Conservation (phyloP, 2,888 invertebrate species). For the Rhaphigaster nebulosa region DNA sequence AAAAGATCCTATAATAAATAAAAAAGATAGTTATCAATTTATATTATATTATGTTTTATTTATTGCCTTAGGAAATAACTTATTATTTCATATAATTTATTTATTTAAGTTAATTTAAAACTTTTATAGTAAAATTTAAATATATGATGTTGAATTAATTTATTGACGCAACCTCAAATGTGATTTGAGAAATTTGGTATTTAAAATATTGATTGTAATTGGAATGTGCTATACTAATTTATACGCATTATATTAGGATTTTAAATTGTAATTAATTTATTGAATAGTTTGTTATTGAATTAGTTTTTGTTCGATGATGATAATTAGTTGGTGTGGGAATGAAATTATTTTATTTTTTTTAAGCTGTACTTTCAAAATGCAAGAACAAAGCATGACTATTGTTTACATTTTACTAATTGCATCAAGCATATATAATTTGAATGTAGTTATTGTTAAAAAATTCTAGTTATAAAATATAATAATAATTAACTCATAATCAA, state of each 20-base stretch:
- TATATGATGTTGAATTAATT: background rate
- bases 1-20: conserved; percentile 39
- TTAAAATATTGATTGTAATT: conserved; percentile 3
- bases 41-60: conserved; percentile 29
- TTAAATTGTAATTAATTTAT: conserved; percentile 36
- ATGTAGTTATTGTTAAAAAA: background rate
- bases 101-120: conserved; percentile 19
- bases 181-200: conserved; percentile 16
- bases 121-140: conserved; percentile 4
- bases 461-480: background rate
- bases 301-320: background rate
- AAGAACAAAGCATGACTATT: conserved; percentile 17
- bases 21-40: conserved; percentile 41
- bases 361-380: background rate
- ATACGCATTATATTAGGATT: background rate
- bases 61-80: background rate
- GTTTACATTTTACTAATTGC: conserved; percentile 5
- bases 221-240: background rate
- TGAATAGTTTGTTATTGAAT: background rate
- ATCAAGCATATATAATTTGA: background rate
- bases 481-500: background rate
- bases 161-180: conserved; percentile 38
- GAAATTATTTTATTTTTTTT: conserved; percentile 12
- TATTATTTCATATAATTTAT: conserved; percentile 17
- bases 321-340: conserved; percentile 15